Percentiles rank a stretch among this genome's conserved stretches.
Conservation (phyloP, 2,797 vertebrate genomes). For the Sarcophilus harrisii region DNA sequence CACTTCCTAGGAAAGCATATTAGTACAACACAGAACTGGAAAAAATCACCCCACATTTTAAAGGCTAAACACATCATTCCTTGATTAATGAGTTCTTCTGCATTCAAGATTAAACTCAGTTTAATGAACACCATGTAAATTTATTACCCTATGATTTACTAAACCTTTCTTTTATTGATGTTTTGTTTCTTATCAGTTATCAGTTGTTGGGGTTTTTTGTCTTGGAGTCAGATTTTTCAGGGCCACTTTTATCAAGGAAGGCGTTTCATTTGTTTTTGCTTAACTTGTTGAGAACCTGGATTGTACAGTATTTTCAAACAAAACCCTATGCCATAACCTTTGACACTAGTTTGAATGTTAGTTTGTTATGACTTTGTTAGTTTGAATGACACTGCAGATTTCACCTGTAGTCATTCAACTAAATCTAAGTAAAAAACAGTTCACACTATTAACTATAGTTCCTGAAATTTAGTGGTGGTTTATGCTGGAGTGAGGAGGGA, state of each 20-base stretch:
- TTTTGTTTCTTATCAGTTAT: slow-evolving; percentile 49
- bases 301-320: neutral
- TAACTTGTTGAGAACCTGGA: neutral
- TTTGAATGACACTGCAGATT: neutral
- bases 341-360: neutral
- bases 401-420: neutral
- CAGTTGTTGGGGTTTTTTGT: neutral
- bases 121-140: slow-evolving; percentile 59
- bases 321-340: neutral
- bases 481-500: neutral
- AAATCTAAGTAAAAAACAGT: neutral
- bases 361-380: too few relatives aligned
- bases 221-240: neutral
- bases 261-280: neutral
- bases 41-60: neutral
- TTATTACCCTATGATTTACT: slow-evolving; percentile 71
- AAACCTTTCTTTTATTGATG: slow-evolving; percentile 51
- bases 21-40: neutral
- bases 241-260: slow-evolving; percentile 37
- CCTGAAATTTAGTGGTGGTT: neutral
- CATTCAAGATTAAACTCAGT: slow-evolving; percentile 50
- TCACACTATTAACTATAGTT: neutral
- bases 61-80: slow-evolving; percentile 69
- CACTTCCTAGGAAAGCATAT: neutral
- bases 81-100: slow-evolving; percentile 56